A percentile compares a stretch with the other conserved stretches of the same genome.
phyloP scores from a whole-genome alignment of 2,113 vertebrate species.

The Stigmatopora nigra region DNA sequence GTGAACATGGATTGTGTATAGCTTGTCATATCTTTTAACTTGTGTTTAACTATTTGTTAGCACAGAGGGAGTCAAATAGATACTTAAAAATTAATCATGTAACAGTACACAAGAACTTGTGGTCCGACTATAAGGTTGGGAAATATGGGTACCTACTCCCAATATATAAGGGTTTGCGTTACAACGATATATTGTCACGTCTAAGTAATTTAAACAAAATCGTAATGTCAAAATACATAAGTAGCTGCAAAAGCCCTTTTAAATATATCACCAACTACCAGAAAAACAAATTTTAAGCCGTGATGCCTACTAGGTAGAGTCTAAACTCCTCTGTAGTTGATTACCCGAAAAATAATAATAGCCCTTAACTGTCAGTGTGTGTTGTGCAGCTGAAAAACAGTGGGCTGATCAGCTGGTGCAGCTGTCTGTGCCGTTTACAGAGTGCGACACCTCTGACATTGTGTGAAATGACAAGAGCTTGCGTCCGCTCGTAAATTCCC shows the following conservation, averaged over 20 bases:
- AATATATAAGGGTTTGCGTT: too few relatives aligned
- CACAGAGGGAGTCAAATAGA: not conserved
- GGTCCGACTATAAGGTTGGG: too few relatives aligned
- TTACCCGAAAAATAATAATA: not conserved
- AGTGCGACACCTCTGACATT: slow-evolving; percentile 25
- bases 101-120: not conserved
- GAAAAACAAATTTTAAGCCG: not conserved
- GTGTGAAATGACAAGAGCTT: slow-evolving; percentile 32
- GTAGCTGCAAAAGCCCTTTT: not conserved
- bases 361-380: not conserved
- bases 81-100: not conserved
- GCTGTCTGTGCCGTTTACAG: not conserved
- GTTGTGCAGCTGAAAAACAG: not conserved
- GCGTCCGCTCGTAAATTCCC: slow-evolving; percentile 66
- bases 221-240: too few relatives aligned
- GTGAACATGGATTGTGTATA: not conserved
- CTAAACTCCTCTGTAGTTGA: not conserved
- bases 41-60: not conserved
- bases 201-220: too few relatives aligned
- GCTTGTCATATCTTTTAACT: not conserved
- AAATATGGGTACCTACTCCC: too few relatives aligned
- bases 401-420: not conserved
- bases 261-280: not conserved
- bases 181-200: too few relatives aligned
- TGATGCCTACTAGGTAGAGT: not conserved